Evolutionary conservation across 2,113 vertebrate species (phyloP).

Genomic region (Sturnira hondurensis): DNA sequence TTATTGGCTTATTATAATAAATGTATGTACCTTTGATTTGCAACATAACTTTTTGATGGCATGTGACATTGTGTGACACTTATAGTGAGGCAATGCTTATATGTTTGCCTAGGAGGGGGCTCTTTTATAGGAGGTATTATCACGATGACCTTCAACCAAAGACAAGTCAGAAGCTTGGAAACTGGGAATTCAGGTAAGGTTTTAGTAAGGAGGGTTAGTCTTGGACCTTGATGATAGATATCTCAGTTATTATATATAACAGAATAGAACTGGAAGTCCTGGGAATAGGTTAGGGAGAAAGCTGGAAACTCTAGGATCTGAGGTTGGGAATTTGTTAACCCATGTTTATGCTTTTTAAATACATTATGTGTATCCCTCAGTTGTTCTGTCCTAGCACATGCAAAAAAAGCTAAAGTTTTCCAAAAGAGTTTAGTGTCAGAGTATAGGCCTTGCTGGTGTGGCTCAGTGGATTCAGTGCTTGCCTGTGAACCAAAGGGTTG

Average conservation of each 20-base stretch:
- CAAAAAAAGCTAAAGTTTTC: background rate
- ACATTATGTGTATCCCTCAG: background rate
- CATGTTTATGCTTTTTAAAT: background rate
- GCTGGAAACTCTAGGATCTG: background rate
- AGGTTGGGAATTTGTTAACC: background rate
- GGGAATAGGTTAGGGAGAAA: background rate
- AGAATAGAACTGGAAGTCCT: background rate
- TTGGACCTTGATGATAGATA: background rate
- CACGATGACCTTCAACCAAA: background rate
- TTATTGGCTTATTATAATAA: background rate
- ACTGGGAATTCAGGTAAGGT: background rate
- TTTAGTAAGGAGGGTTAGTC: background rate
- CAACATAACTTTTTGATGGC: background rate
- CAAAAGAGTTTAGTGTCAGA: background rate
- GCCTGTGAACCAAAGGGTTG: no score
- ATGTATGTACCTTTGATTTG: background rate
- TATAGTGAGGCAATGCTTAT: background rate
- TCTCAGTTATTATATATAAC: background rate
- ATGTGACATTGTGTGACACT: background rate
- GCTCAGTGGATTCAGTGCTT: no score
- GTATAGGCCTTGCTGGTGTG: no score
- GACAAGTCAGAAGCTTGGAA: background rate
- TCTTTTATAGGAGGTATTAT: background rate
- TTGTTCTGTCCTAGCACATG: background rate
- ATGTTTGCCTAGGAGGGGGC: background rate